Conservation (phyloP, 2,113 vertebrate species). For the Zapornia atra region DNA sequence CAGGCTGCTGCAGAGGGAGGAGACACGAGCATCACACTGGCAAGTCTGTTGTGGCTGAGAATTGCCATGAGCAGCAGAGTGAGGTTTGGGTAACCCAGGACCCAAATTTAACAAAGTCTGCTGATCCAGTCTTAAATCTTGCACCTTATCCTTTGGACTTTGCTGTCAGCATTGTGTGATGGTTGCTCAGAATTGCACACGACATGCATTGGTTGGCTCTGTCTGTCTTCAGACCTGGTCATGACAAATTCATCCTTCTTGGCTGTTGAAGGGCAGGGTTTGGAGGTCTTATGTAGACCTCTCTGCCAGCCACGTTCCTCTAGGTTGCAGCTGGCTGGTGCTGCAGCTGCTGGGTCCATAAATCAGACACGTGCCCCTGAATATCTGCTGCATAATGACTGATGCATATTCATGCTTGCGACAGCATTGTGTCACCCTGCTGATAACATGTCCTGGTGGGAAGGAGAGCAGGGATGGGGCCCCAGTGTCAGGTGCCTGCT, state of each 20-base stretch:
- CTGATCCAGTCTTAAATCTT: background rate
- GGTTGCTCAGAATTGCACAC: background rate
- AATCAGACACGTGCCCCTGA: background rate
- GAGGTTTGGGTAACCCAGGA: background rate
- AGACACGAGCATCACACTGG: background rate
- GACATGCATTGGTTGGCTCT: background rate
- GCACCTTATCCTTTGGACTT: accelerated
- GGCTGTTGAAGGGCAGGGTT: background rate
- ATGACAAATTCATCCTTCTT: accelerated
- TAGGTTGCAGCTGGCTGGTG: background rate
- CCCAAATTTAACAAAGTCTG: background rate
- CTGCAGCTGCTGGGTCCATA: background rate
- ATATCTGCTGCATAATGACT: background rate
- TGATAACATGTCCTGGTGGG: background rate
- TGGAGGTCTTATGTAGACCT: background rate
- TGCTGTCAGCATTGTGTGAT: background rate
- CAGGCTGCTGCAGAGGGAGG: background rate
- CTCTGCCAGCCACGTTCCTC: background rate
- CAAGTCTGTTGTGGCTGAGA: background rate
- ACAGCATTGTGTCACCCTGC: background rate
- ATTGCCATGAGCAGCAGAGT: background rate
- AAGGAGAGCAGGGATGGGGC: background rate
- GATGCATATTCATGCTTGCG: background rate
- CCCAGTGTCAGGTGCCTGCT: background rate
- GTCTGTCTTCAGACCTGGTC: background rate